These are phyloP conservation scores for Megalonaias nervosa DNA, from an alignment of 1,140 invertebrate genomes.

Conservation along the genomic window DNA sequence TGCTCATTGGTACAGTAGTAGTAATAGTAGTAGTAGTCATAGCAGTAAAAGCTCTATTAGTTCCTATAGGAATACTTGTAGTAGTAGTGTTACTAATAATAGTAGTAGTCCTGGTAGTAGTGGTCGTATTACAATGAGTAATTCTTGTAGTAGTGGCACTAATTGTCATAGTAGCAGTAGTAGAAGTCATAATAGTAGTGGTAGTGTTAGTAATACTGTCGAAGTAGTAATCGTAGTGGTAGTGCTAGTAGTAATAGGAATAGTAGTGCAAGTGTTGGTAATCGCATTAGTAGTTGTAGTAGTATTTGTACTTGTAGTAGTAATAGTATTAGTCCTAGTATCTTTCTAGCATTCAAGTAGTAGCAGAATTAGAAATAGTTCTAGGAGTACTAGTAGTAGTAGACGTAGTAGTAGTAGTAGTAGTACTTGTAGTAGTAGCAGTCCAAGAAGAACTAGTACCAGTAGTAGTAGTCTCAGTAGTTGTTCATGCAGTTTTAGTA, in stretches of 20 bases:
- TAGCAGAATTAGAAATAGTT: not conserved
- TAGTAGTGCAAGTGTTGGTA: not conserved
- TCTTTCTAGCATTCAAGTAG: no score
- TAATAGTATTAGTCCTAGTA: not conserved
- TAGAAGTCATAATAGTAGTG: not conserved
- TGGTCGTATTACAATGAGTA: no score
- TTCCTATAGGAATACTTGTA: no score
- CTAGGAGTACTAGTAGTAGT: constrained; percentile 14
- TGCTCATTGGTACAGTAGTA: no score
- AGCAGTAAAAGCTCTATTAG: no score
- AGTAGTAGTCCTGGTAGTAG: no score
- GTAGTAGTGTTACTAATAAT: no score
- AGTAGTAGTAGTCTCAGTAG: constrained; percentile 9
- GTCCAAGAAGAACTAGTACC: constrained; percentile 1
- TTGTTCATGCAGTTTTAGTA: not conserved
- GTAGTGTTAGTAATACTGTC: no score
- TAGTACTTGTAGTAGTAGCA: constrained; percentile 15
- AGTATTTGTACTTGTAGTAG: constrained; percentile 6
- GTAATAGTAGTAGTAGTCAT: no score
- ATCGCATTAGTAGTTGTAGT: constrained; percentile 7
- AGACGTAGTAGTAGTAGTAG: constrained; percentile 13
- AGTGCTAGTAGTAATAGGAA: constrained; percentile 11
- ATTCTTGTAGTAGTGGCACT: not conserved
- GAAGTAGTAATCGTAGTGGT: constrained; percentile 7
- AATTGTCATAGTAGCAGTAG: not conserved